A percentile compares a stretch with the other conserved stretches of the same genome.
These are phyloP conservation scores for Heliocidaris erythrogramma DNA, from an alignment of 35 echinoderm and acorn worm genomes.

Conservation along the genomic window DNA sequence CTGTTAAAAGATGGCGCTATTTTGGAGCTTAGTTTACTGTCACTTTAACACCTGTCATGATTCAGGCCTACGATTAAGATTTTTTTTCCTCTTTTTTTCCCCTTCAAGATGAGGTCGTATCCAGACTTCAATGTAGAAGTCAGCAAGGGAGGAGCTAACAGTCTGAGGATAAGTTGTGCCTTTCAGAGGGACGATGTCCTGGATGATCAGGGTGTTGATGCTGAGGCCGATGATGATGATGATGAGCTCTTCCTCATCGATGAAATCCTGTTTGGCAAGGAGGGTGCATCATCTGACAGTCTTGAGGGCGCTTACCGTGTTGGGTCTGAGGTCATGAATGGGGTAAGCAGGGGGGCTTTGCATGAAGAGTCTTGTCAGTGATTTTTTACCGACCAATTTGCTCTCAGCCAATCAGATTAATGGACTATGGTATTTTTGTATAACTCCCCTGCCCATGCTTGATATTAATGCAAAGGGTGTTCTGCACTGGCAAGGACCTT, in stretches of 20 bases:
- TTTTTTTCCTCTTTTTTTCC: background rate
- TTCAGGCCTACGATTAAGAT: no score
- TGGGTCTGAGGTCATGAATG: constrained; percentile 98
- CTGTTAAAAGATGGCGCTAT: no score
- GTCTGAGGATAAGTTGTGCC: constrained; percentile 75
- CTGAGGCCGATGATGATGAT: constrained; percentile 44
- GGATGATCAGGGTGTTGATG: constrained; percentile 50
- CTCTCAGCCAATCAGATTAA: no score
- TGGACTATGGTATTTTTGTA: no score
- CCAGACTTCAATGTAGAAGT: constrained; percentile 92
- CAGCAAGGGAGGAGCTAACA: constrained; percentile 63
- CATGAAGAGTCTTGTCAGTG: no score
- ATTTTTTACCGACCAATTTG: no score
- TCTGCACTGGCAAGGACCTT: background rate
- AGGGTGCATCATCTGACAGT: background rate
- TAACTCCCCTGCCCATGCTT: background rate
- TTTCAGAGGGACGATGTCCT: constrained; percentile 66
- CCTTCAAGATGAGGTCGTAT: constrained; percentile 79
- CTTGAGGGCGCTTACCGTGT: constrained; percentile 78
- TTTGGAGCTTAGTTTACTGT: no score
- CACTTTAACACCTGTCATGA: no score
- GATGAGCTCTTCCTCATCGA: constrained; percentile 89
- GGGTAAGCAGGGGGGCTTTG: constrained; percentile 69
- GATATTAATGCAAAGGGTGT: no score
- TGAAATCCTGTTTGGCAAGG: constrained; percentile 75